Evolutionary conservation across 1,140 invertebrate species (phyloP), one percentile per base, ranked within the genome.

Genomic region (Pogonomyrmex californicus): DNA sequence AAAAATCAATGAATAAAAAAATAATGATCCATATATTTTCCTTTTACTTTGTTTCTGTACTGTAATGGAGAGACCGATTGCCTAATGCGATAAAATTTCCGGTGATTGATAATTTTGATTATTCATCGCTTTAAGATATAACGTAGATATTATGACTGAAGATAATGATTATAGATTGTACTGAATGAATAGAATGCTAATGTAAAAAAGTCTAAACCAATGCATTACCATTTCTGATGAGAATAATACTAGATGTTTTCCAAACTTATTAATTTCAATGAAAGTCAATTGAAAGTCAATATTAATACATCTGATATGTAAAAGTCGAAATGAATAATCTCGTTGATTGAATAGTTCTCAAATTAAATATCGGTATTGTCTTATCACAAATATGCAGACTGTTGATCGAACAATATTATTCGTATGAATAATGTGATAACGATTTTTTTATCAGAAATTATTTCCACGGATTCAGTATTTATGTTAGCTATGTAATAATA

Each of bases 221-320:
- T 1, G 4, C n/a, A 12, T 54, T 38, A 41, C n/a, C 12, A 66
- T 51, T 14, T 1, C 2, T 54, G 1, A 66, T 65, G 17, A 38
- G 54, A 23, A 77, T 47, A 14, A 49, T 0, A 63, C 38, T 77
- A 63, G 30, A 1, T 77, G 3, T 23, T 62, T n/a, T 47, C 12
- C 23, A 60, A 77, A 44, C 7, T 63, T 51, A 51, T 78, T 49
- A 33, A 38, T 23, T 36, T 38, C 12, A 51, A 54, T 36, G 7
- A 73, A 51, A 30, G 17, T 51, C 14, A 33, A 76, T 60, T 44
- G n/a, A 41, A 17, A 30, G 12, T 62, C 56, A 66, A 41, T 66
- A 78, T 78, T 23, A 66, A 66, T 66, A 77, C 56, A 75, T 56
- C 17, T 60, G 76, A 78, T 36, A 36, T 36, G 41, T n/a, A 63